Evolutionary conservation across 2,888 invertebrate genomes (phyloP).

Genomic region (Salpingus planirostris): DNA sequence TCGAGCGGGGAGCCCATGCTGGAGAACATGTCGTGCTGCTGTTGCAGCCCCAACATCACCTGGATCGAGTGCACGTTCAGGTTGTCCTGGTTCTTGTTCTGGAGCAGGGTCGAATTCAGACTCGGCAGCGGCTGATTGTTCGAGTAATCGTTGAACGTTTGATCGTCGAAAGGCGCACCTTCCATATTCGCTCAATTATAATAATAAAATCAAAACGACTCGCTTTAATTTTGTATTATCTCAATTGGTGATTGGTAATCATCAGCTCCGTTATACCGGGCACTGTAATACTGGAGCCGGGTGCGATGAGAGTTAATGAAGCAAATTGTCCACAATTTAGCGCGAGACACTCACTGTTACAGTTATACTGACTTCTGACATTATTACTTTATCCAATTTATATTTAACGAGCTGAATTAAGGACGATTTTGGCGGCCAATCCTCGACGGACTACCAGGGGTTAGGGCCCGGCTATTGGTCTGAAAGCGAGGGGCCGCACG

Average conservation of each 20-base stretch:
- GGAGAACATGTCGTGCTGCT: slow-evolving; percentile 41
- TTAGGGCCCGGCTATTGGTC: no score
- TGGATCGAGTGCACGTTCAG: slow-evolving; percentile 56
- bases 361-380: slow-evolving; percentile 41
- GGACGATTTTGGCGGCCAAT: slow-evolving; percentile 27
- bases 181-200: no score
- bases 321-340: slow-evolving; percentile 10
- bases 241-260: slow-evolving; percentile 35
- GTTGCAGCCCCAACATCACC: slow-evolving; percentile 57
- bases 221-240: slow-evolving; percentile 20
- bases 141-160: slow-evolving; percentile 68
- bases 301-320: slow-evolving; percentile 16
- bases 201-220: slow-evolving; percentile 38
- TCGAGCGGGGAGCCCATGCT: slow-evolving; percentile 40
- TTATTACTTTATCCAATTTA: slow-evolving; percentile 45
- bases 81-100: slow-evolving; percentile 37
- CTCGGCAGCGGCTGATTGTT: slow-evolving; percentile 44
- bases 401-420: slow-evolving; percentile 43
- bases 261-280: no score
- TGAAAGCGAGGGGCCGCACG: not conserved
- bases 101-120: slow-evolving; percentile 36
- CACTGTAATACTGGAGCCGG: no score
- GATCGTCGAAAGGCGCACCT: slow-evolving; percentile 64
- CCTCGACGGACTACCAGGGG: slow-evolving; percentile 15
- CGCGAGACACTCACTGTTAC: slow-evolving; percentile 1